These are phyloP conservation scores for Dioctria rufipes DNA, from an alignment of 2,888 invertebrate species.

Conservation along the genomic window DNA sequence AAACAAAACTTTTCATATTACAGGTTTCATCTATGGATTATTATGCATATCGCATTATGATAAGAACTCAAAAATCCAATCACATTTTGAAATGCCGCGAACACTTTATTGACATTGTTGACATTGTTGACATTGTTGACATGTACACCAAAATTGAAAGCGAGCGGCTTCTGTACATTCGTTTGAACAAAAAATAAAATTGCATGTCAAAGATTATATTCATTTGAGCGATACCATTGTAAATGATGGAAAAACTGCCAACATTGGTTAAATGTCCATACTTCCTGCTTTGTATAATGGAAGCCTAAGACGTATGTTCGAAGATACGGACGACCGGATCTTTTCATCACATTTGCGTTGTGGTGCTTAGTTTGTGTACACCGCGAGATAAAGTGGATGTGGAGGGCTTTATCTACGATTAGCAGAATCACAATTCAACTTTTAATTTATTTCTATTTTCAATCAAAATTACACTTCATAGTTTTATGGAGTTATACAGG, in stretches of 20 bases:
- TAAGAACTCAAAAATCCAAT: constrained; percentile 57
- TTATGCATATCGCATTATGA: constrained; percentile 60
- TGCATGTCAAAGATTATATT: constrained; percentile 63
- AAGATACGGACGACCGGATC: constrained; percentile 57
- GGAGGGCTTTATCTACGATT: no score
- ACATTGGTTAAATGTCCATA: constrained; percentile 58
- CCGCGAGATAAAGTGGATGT: no score
- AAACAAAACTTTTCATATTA: constrained; percentile 7
- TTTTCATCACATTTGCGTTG: constrained; percentile 56
- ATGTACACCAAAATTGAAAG: constrained; percentile 64
- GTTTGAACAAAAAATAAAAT: constrained; percentile 64
- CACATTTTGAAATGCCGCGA: constrained; percentile 61
- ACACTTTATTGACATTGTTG: constrained; percentile 66
- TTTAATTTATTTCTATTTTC: no score
- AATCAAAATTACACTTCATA: no score
- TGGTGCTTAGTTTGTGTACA: no score
- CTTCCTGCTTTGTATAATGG: constrained; percentile 58
- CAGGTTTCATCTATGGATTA: constrained; percentile 52
- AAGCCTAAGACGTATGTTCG: constrained; percentile 56
- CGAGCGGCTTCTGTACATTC: constrained; percentile 64
- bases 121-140: constrained; percentile 60
- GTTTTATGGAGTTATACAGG: no score
- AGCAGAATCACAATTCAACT: no score
- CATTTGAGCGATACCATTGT: constrained; percentile 66
- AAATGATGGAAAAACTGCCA: constrained; percentile 61